A percentile compares a stretch with the other conserved stretches of the same genome.
Evolutionary conservation across 2,113 vertebrate species (phyloP).

Genomic region (Tragelaphus scriptus): DNA sequence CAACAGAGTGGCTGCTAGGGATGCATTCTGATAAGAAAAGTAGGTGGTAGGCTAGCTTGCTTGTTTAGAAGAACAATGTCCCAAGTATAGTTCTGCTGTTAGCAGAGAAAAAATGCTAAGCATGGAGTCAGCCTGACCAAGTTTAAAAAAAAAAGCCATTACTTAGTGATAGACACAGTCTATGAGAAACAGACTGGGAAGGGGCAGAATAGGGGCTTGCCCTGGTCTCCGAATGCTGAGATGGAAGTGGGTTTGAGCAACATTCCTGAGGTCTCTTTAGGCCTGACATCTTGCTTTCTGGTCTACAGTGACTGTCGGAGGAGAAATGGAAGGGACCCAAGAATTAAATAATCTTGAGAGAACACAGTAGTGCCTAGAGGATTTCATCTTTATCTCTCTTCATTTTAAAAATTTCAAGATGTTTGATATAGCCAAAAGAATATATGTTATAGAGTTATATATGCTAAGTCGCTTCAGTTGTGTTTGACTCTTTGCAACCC

Average conservation of each 20-base stretch:
- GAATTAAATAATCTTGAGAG: not conserved
- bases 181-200: not conserved
- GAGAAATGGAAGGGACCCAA: not conserved
- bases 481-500: not conserved
- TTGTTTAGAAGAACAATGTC: not conserved
- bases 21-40: not conserved
- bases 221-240: not conserved
- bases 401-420: not conserved
- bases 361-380: not conserved
- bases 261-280: not conserved
- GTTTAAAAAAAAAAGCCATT: not conserved
- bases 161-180: not conserved
- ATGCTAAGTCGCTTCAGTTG: not conserved
- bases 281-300: not conserved
- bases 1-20: not conserved
- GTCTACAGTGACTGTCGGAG: not conserved
- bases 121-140: not conserved
- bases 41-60: not conserved
- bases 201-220: not conserved
- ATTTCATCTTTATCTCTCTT: not conserved
- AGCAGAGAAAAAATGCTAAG: slow-evolving; percentile 15
- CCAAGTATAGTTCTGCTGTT: not conserved
- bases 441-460: not conserved
- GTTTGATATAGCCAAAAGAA: not conserved
- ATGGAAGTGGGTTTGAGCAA: not conserved